Conservation (phyloP, 2,113 vertebrate genomes). For the Apus apus region DNA sequence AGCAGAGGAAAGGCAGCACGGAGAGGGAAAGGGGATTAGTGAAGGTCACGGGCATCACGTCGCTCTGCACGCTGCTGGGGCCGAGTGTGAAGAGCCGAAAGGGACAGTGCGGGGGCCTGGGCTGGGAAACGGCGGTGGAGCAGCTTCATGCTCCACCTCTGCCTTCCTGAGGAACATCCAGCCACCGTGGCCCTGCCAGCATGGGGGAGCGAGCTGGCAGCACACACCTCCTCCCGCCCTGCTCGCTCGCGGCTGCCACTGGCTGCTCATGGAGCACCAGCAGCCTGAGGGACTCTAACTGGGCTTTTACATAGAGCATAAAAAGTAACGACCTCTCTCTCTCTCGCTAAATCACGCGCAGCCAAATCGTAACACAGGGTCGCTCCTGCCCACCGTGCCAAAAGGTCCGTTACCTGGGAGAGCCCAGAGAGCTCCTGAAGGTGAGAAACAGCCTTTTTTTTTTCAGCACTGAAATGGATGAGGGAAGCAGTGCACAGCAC, state of each 20-base stretch:
- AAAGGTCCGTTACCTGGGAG: not conserved
- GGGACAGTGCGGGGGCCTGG: not conserved
- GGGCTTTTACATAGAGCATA: not conserved
- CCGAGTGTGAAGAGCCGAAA: not conserved
- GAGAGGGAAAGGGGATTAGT: constrained; percentile 48
- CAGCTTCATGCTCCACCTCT: not conserved
- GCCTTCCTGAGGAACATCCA: not conserved
- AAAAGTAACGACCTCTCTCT: not conserved
- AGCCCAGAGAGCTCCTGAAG: not conserved
- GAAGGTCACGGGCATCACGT: constrained; percentile 47
- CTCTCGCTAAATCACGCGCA: not conserved
- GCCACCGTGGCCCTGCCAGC: not conserved
- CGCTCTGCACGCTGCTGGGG: not conserved
- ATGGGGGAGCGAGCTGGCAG: not conserved
- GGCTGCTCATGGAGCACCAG: not conserved
- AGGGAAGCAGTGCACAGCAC: not conserved
- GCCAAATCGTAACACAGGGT: not conserved
- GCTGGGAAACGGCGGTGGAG: not conserved
- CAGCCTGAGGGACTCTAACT: not conserved
- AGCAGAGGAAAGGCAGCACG: constrained; percentile 9
- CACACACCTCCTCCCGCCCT: not conserved
- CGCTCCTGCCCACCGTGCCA: accelerated
- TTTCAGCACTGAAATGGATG: not conserved
- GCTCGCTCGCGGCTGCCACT: not conserved
- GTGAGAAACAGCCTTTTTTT: accelerated